Evolutionary conservation across 2,113 vertebrate genomes (phyloP).

Genomic region (Meles meles): DNA sequence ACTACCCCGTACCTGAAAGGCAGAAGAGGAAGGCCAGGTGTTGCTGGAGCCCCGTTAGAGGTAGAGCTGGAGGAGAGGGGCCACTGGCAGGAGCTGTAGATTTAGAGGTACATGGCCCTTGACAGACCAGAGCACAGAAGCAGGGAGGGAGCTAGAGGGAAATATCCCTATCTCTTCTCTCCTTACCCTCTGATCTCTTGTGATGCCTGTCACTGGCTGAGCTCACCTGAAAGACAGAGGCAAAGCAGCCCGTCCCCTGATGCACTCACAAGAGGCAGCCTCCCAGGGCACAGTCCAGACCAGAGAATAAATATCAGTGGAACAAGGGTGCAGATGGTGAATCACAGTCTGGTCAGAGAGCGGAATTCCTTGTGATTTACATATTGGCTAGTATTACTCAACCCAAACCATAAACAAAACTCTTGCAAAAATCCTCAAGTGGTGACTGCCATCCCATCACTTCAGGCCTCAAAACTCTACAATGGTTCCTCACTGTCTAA

Average conservation of each 20-base stretch:
- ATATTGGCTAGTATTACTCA: neutral
- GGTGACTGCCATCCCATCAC: neutral
- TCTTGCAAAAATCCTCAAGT: neutral
- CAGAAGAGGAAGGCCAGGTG: neutral
- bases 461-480: neutral
- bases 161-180: neutral
- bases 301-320: neutral
- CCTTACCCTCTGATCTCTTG: neutral
- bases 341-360: neutral
- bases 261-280: neutral
- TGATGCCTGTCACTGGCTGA: neutral
- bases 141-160: no score
- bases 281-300: neutral
- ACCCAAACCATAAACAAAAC: neutral
- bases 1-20: neutral
- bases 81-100: no score
- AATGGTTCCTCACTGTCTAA: neutral
- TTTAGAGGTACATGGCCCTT: neutral
- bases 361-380: conserved; percentile 2
- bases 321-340: neutral
- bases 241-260: neutral
- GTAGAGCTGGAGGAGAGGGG: no score
- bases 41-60: neutral
- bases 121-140: neutral
- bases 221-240: neutral